phyloP scores from a whole-genome alignment of 2,888 invertebrate genomes.

The Cheilosia vernalis region DNA sequence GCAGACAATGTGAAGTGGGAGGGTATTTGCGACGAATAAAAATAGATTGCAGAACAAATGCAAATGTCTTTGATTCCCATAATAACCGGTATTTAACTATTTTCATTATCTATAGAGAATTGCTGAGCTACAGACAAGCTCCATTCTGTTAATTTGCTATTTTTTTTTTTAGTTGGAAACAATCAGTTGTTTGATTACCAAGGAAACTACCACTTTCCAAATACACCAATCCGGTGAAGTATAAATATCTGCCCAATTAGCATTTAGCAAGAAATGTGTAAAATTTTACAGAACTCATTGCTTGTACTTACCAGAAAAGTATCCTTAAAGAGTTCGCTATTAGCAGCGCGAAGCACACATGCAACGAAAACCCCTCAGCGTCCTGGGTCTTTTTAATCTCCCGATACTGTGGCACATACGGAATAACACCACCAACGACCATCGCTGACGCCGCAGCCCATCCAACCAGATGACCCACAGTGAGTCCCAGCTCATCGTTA shows the following conservation, averaged over 20 bases:
- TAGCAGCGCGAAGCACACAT: conserved; percentile 97
- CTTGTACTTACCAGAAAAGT: conserved; percentile 94
- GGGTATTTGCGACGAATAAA: background rate
- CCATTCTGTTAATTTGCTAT: too few species aligned
- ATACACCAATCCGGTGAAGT: too few species aligned
- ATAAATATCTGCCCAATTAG: too few species aligned
- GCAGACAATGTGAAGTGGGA: background rate
- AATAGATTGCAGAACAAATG: background rate
- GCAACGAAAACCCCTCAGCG: conserved; percentile 98
- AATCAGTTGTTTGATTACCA: too few species aligned
- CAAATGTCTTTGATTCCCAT: too few species aligned
- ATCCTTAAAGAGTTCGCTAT: conserved; percentile 98
- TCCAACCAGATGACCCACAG: conserved; percentile 89
- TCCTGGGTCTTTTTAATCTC: conserved; percentile 96
- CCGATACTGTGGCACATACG: conserved; percentile 97
- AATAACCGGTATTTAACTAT: too few species aligned
- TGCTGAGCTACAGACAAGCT: too few species aligned
- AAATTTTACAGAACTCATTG: background rate
- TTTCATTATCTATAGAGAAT: too few species aligned
- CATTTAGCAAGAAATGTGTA: too few species aligned
- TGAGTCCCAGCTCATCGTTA: conserved; percentile 89
- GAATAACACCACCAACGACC: conserved; percentile 97
- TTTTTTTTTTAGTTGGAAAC: too few species aligned
- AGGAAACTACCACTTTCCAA: too few species aligned
- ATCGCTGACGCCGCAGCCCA: conserved; percentile 94